A percentile compares a stretch with the other conserved stretches of the same genome.
Conservation (phyloP, 2,888 invertebrate genomes). For the Apantesis nais region DNA sequence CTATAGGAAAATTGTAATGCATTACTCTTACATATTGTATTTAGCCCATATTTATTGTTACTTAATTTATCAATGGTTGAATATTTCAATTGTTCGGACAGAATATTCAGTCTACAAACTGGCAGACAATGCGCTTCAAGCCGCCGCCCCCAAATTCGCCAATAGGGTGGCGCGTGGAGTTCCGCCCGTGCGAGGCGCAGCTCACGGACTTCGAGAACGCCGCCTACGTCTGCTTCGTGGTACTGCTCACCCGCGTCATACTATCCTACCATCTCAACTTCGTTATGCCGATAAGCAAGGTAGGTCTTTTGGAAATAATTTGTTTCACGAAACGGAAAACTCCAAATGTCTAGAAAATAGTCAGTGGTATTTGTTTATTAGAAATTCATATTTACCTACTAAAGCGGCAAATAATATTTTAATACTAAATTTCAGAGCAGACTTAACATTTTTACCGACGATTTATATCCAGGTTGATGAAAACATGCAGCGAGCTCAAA, state of each 20-base stretch:
- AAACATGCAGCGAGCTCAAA: conserved; percentile 98
- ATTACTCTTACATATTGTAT: too few species aligned
- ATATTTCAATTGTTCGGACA: conserved; percentile 57
- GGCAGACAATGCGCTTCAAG: conserved; percentile 99
- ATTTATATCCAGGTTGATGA: conserved; percentile 90
- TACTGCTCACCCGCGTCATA: conserved; percentile 97
- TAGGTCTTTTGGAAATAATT: conserved; percentile 53
- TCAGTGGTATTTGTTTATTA: not conserved
- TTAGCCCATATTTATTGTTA: not conserved
- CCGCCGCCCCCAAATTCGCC: conserved; percentile 98
- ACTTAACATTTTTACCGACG: not conserved
- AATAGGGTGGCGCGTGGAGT: conserved; percentile 99
- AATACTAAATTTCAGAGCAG: not conserved
- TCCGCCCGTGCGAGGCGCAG: conserved; percentile 99
- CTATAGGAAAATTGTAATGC: too few species aligned
- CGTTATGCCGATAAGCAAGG: conserved; percentile 98
- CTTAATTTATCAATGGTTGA: not conserved
- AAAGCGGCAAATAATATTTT: too few species aligned
- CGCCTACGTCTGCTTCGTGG: conserved; percentile 98
- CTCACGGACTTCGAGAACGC: conserved; percentile 99
- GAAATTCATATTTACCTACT: too few species aligned
- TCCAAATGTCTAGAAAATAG: not conserved
- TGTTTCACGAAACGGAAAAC: not conserved
- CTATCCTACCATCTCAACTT: conserved; percentile 98
- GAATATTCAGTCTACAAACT: conserved; percentile 99